A percentile compares a stretch with the other conserved stretches of the same genome.
These are phyloP conservation scores for Tribolium madens DNA, from an alignment of 1,140 invertebrate species.

Conservation along the genomic window DNA sequence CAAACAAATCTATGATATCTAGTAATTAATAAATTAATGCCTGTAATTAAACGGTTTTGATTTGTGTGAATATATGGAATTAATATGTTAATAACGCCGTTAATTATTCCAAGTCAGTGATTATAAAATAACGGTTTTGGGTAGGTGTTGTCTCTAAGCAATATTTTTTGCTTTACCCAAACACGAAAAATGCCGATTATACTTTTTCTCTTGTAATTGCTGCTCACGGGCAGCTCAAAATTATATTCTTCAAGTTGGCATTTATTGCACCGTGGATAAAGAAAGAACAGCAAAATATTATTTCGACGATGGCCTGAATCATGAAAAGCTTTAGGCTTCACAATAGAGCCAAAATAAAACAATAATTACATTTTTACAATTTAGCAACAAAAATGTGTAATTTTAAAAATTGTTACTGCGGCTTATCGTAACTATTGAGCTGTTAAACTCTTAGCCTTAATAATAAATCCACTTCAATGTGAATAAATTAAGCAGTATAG, in stretches of 20 bases:
- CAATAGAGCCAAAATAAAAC: neutral
- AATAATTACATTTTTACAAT: neutral
- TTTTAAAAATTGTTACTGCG: neutral
- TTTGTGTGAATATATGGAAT: neutral
- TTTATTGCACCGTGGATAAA: neutral
- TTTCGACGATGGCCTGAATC: neutral
- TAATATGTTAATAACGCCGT: neutral
- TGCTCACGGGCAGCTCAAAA: neutral
- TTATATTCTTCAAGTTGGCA: neutral
- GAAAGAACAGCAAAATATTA: neutral
- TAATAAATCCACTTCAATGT: neutral
- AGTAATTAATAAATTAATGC: neutral
- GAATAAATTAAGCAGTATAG: constrained; percentile 5
- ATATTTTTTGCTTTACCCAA: neutral
- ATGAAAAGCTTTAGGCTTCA: neutral
- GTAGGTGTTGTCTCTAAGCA: constrained; percentile 4
- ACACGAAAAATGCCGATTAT: neutral
- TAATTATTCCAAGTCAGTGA: neutral
- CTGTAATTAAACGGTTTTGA: neutral
- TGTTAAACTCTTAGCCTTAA: neutral
- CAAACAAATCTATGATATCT: neutral
- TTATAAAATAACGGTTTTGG: neutral
- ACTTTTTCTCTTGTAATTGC: constrained; percentile 14
- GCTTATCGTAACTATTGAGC: neutral
- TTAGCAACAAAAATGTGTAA: neutral